Percentiles rank a stretch among this genome's conserved stretches.
These are phyloP conservation scores for Ophion obscuratus DNA, from an alignment of 2,888 invertebrate species.

Conservation along the genomic window DNA sequence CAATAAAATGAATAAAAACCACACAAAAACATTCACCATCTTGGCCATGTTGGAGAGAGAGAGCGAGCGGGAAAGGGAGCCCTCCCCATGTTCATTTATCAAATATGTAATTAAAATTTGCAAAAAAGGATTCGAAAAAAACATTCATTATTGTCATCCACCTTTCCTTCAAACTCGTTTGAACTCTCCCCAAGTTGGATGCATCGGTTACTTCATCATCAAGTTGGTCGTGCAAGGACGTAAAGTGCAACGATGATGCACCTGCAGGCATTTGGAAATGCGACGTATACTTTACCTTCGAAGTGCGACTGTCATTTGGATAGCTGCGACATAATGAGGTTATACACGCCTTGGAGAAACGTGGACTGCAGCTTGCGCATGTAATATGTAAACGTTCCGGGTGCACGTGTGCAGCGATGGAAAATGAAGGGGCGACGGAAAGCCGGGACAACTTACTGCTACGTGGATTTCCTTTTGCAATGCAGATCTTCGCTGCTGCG, in stretches of 20 bases:
- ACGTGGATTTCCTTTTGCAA: slow-evolving; percentile 48
- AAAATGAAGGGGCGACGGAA: slow-evolving; percentile 21
- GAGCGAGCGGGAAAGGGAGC: no score
- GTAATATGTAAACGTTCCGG: not conserved
- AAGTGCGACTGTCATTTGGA: not conserved
- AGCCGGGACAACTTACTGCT: not conserved
- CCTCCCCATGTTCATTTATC: no score
- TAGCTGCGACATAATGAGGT: not conserved
- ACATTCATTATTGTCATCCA: not conserved
- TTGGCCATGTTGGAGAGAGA: no score
- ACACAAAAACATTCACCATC: no score
- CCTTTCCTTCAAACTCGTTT: not conserved
- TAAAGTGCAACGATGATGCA: not conserved
- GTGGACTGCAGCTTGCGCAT: not conserved
- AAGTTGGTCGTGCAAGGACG: not conserved
- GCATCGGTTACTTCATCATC: not conserved
- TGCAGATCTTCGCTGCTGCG: slow-evolving; percentile 45
- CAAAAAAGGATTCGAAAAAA: no score
- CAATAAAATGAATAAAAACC: no score
- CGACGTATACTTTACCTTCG: not conserved
- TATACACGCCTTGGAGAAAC: not conserved
- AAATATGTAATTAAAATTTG: no score
- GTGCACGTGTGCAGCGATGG: not conserved
- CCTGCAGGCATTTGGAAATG: not conserved
- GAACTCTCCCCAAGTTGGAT: not conserved